phyloP scores from a whole-genome alignment of 2,797 vertebrate species.

The Otus scops region DNA sequence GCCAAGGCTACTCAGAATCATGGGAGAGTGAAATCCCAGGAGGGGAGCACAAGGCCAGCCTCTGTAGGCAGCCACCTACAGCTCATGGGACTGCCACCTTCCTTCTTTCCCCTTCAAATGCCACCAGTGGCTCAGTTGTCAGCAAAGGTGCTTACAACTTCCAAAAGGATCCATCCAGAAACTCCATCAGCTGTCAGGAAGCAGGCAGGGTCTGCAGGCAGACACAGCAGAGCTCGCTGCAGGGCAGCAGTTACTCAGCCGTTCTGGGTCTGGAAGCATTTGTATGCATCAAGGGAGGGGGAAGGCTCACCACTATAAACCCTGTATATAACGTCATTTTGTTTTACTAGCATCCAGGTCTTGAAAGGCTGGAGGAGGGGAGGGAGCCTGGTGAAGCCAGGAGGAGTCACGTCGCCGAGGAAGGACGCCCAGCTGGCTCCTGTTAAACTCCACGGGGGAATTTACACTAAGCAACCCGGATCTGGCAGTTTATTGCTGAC shows the following conservation, averaged over 20 bases:
- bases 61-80: rapidly evolving
- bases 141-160: not conserved
- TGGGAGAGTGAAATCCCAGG: not conserved
- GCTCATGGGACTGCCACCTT: not conserved
- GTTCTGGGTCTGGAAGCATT: not conserved
- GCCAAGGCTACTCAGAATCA: not conserved
- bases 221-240: not conserved
- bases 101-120: not conserved
- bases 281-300: not conserved
- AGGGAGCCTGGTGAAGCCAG: not conserved
- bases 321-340: not conserved
- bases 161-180: not conserved
- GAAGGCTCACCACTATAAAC: not conserved
- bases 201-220: not conserved
- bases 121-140: not conserved
- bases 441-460: not conserved
- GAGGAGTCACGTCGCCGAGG: not conserved
- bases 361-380: not conserved
- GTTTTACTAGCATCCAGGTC: constrained; percentile 1
- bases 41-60: rapidly evolving
- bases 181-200: not conserved
- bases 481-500: constrained; percentile 2
- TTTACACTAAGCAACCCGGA: not conserved
- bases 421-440: constrained; percentile 33
- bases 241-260: not conserved